Conservation (phyloP, 2,797 vertebrate species). For the Etheostoma perlongum region DNA sequence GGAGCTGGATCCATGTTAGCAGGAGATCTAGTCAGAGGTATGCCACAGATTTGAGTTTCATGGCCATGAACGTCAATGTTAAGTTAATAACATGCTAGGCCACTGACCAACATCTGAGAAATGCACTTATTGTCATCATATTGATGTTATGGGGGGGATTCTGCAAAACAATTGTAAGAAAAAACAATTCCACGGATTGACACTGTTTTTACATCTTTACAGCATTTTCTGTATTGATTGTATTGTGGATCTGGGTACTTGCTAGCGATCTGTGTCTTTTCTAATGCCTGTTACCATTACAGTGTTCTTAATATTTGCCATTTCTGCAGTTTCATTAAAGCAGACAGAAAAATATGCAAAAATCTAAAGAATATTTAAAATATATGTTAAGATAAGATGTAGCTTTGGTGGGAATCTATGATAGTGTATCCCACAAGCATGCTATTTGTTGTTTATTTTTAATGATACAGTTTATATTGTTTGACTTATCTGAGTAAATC, state of each 20-base stretch:
- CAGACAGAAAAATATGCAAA: constrained; percentile 77
- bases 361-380: constrained; percentile 48
- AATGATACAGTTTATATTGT: constrained; percentile 40
- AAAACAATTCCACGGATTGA: constrained; percentile 36
- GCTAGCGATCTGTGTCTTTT: constrained; percentile 52
- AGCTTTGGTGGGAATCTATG: constrained; percentile 57
- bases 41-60: constrained; percentile 48
- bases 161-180: constrained; percentile 44
- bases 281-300: constrained; percentile 41
- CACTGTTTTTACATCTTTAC: constrained; percentile 40
- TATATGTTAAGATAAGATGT: constrained; percentile 29
- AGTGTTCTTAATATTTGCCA: constrained; percentile 53
- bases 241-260: constrained; percentile 40
- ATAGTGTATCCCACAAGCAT: constrained; percentile 57
- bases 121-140: constrained; percentile 68
- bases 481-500: constrained; percentile 5
- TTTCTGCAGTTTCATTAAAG: constrained; percentile 55
- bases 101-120: constrained; percentile 45
- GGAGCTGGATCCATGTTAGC: constrained; percentile 53
- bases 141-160: constrained; percentile 63
- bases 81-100: constrained; percentile 69
- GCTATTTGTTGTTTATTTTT: constrained; percentile 50
- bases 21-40: constrained; percentile 22
- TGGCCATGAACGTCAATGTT: constrained; percentile 45
- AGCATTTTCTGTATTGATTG: constrained; percentile 47